Conservation (phyloP, 2,113 vertebrate species). For the Daphoenositta chrysoptera region DNA sequence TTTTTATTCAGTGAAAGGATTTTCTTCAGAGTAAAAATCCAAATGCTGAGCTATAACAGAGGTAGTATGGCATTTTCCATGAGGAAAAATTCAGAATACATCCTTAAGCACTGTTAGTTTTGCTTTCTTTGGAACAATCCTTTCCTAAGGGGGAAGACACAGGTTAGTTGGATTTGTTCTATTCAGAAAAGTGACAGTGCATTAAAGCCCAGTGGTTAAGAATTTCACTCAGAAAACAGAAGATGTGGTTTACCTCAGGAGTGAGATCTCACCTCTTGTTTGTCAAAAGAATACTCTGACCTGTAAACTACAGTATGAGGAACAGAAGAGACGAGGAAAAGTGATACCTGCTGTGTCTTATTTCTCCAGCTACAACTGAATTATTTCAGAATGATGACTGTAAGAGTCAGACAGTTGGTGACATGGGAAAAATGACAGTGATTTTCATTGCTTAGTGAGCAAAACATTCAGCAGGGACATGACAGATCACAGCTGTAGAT, state of each 20-base stretch:
- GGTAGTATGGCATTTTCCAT: neutral
- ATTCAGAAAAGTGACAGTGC: neutral
- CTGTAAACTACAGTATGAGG: neutral
- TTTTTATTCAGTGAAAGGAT: neutral
- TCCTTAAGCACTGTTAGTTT: neutral
- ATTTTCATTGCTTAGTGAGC: neutral
- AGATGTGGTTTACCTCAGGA: neutral
- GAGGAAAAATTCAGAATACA: neutral
- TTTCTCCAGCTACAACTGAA: neutral
- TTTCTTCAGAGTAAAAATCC: neutral
- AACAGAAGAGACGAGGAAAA: neutral
- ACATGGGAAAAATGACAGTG: neutral
- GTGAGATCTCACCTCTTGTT: neutral
- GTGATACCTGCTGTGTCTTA: neutral
- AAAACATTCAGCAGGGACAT: neutral
- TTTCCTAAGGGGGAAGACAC: neutral
- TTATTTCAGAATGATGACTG: neutral
- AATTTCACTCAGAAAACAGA: neutral
- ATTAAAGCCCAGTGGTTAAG: neutral
- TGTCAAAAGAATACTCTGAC: neutral
- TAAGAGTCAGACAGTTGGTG: neutral
- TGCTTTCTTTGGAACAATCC: neutral
- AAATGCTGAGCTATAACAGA: neutral
- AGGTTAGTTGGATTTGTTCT: neutral
- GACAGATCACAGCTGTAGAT: neutral